Base-by-base conservation (phyloP, 2,113 vertebrate species). In the Xiphophorus couchianus region DNA sequence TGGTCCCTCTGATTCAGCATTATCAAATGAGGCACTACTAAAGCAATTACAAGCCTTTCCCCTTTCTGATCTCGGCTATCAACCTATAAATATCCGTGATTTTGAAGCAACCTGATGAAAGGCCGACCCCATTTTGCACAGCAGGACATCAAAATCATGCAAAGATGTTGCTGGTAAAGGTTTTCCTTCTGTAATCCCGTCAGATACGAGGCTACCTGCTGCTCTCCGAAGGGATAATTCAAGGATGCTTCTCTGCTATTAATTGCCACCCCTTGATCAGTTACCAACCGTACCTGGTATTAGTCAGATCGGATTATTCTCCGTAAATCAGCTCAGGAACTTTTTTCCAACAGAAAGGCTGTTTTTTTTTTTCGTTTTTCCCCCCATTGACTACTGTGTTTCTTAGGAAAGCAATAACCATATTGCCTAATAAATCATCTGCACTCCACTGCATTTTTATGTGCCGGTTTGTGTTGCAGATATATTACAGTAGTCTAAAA, bases 1-100 rank as follows among this genome's bases (percentile, higher is more conserved):
- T 83, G 73, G 69, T 69, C 54, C 65, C 66, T 74, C 74, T 79
- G 77, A 78, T 54, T 77, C 73, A 81, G 77, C 69, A 69, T 62
- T 51, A 62, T 82, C 67, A 76, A 80, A 84, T 65, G 71, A 44
- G 4, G 61, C 48, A 10, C 64, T 22, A 67, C 65, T 39, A 62
- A 79, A 33, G 51, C 69, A 69, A 67, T 42, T 44, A 37, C 73
- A 77, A 66, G 8, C 29, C 15, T 67, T 71, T 62, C 63, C 1
- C 3, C 29, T 25, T 7, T 66, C n/a, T 71, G 65, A 65, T 63
- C n/a, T 44, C 4, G 0, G 2, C 25, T 17, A 73, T 66, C 11
- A 67, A 31, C 62, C 35, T 19, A 71, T 66, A 19, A 31, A 5
- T 62, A 62, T 64, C 62, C 14, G 29, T 35, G 5, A 62, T 80